phyloP scores from a whole-genome alignment of 1,140 invertebrate genomes.

The Halesus radiatus region DNA sequence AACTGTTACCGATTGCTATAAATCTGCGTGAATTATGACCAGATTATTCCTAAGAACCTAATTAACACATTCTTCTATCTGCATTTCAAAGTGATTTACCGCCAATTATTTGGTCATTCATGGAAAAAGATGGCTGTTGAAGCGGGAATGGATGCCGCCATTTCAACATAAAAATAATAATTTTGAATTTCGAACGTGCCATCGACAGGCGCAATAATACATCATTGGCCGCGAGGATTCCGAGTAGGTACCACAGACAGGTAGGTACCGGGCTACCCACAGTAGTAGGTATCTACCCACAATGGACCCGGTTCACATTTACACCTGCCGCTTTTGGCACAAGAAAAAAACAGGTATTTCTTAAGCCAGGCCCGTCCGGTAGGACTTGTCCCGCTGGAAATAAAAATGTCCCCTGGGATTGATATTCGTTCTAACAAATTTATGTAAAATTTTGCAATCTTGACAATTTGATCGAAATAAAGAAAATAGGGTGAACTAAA shows the following conservation, averaged over 20 bases:
- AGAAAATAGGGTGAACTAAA: too few relatives aligned
- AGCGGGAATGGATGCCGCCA: too few relatives aligned
- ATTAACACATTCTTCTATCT: too few relatives aligned
- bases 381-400: constrained; percentile 6
- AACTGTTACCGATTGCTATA: too few relatives aligned
- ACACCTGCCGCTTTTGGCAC: constrained; percentile 42
- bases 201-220: background rate
- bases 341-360: constrained; percentile 45
- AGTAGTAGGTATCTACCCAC: background rate
- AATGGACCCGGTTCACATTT: constrained; percentile 29
- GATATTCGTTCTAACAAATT: too few relatives aligned
- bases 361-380: constrained; percentile 3
- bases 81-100: too few relatives aligned
- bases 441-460: too few relatives aligned
- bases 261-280: background rate
- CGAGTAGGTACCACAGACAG: background rate
- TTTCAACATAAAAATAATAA: background rate
- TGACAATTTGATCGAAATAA: too few relatives aligned
- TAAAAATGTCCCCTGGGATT: background rate
- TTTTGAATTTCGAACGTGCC: background rate
- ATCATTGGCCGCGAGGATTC: background rate
- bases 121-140: too few relatives aligned
- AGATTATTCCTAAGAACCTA: too few relatives aligned
- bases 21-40: too few relatives aligned
- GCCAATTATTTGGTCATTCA: too few relatives aligned